Conservation (phyloP, 2,113 vertebrate genomes). For the Neopipo cinnamomea region DNA sequence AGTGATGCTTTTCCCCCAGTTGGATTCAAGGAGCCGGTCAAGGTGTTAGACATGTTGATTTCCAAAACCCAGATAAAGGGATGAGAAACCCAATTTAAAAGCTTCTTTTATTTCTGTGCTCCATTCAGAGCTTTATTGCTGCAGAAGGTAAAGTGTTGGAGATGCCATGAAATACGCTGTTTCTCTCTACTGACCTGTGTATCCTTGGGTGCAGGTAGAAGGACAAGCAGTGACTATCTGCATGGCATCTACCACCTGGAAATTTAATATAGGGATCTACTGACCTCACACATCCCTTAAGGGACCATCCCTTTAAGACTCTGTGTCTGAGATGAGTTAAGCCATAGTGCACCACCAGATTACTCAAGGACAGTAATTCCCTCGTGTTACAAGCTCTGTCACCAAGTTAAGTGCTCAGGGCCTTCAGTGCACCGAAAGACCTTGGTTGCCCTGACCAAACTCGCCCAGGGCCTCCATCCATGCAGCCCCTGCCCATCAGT, state of each 20-base stretch:
- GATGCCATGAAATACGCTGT: not conserved
- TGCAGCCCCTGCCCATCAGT: rapidly evolving
- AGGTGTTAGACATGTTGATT: not conserved
- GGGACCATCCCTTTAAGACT: not conserved
- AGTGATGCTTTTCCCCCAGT: not conserved
- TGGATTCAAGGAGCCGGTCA: not conserved
- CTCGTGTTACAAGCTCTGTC: not conserved
- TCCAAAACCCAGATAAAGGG: rapidly evolving
- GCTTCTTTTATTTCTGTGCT: not conserved
- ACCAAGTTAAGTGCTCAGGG: not conserved
- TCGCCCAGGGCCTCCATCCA: not conserved
- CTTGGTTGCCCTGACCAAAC: not conserved
- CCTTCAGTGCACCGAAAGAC: not conserved
- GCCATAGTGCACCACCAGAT: not conserved
- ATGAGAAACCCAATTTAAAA: not conserved
- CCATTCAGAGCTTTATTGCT: not conserved
- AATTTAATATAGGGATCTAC: not conserved
- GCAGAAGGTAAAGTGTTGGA: not conserved
- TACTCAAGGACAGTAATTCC: not conserved
- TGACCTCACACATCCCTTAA: not conserved
- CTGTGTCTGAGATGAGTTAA: not conserved
- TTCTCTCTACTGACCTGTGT: not conserved
- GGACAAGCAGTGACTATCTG: not conserved
- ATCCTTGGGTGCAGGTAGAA: not conserved
- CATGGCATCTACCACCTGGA: not conserved